Evolutionary conservation across 2,888 invertebrate species (phyloP).

Genomic region (Drosophila melanocephala): DNA sequence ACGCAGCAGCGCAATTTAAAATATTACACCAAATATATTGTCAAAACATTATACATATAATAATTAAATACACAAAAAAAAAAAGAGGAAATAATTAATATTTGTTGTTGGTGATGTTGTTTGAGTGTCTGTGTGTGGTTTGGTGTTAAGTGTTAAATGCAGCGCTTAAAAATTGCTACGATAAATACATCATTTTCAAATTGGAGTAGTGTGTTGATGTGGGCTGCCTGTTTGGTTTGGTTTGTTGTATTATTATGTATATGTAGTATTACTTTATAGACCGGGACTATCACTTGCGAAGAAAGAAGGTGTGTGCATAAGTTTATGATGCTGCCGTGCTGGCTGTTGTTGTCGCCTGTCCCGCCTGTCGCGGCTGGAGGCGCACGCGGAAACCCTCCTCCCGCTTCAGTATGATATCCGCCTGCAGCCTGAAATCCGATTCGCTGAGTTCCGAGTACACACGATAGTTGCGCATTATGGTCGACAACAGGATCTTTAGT

Average conservation of each 20-base stretch:
- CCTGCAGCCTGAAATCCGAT: conserved; percentile 90
- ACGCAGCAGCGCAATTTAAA: conserved; percentile 27
- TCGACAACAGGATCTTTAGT: conserved; percentile 91
- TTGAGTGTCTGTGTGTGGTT: conserved; percentile 20
- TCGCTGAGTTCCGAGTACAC: conserved; percentile 89
- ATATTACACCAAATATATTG: conserved; percentile 76
- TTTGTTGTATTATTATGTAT: conserved; percentile 41
- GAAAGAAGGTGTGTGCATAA: conserved; percentile 39
- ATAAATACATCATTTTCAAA: conserved; percentile 44
- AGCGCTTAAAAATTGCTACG: conserved; percentile 42
- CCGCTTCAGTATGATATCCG: conserved; percentile 92
- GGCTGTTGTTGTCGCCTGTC: conserved; percentile 47
- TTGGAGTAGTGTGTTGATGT: conserved; percentile 32
- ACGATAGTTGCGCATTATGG: conserved; percentile 90
- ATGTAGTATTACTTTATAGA: conserved; percentile 66
- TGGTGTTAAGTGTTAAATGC: conserved; percentile 60
- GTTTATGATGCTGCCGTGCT: conserved; percentile 60
- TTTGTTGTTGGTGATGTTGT: conserved; percentile 33
- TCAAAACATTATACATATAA: conserved; percentile 70
- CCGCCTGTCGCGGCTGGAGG: conserved; percentile 87
- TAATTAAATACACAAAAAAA: conserved; percentile 70
- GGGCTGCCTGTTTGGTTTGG: conserved; percentile 20
- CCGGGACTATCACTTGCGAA: conserved; percentile 75
- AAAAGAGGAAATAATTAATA: conserved; percentile 54
- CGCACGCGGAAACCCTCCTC: conserved; percentile 91